Conservation (phyloP, 2,797 vertebrate genomes). For the Darevskia nairensis region DNA sequence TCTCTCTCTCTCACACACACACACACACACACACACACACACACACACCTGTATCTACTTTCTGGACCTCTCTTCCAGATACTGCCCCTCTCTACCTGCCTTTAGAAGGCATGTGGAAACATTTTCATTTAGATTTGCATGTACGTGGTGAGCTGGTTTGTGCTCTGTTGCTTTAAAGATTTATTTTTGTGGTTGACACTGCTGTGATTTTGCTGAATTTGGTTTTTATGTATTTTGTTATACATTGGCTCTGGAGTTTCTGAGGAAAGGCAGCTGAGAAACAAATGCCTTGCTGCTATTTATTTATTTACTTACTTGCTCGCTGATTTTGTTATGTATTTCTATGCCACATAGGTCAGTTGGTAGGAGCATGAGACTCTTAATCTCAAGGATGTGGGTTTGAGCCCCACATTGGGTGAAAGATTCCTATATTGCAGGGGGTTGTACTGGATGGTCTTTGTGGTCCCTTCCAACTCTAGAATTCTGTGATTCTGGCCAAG, state of each 20-base stretch:
- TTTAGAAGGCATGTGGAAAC: not conserved
- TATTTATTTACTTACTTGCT: too few species aligned
- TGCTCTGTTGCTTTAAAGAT: not conserved
- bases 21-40: not conserved
- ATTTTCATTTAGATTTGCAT: not conserved
- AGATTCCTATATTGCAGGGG: too few species aligned
- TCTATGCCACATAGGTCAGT: too few species aligned
- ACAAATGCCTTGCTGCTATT: too few species aligned
- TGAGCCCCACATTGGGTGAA: too few species aligned
- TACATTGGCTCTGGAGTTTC: not conserved
- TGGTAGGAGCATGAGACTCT: too few species aligned
- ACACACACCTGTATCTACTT: not conserved
- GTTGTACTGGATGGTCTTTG: too few species aligned
- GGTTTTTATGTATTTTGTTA: not conserved
- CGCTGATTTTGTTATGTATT: too few species aligned
- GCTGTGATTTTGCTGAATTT: not conserved
- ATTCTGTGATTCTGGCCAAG: too few species aligned
- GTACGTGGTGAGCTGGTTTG: not conserved
- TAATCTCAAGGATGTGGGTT: too few species aligned
- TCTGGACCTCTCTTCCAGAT: not conserved
- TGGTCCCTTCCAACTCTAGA: too few species aligned
- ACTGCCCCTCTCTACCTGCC: not conserved
- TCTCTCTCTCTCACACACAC: too few species aligned
- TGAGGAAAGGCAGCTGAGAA: not conserved
- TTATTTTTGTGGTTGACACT: not conserved